phyloP scores from a whole-genome alignment of 2,797 vertebrate species.

The Perdix hodgsoniae region DNA sequence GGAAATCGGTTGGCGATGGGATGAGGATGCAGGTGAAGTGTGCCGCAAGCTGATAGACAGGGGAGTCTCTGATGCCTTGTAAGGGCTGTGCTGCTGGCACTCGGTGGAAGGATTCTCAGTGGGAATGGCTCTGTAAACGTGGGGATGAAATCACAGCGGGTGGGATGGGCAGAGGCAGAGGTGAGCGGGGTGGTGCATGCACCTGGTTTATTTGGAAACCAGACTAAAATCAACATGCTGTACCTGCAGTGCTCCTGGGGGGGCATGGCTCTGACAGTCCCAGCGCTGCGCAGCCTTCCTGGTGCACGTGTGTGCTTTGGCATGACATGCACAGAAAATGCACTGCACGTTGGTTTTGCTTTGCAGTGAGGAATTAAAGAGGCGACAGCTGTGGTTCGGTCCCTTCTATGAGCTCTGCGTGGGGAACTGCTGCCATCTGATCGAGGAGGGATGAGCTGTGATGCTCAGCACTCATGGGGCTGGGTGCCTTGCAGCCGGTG shows the following conservation, averaged over 20 bases:
- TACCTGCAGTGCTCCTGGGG: fast-evolving
- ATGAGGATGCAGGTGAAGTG: not conserved
- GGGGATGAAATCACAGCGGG: fast-evolving
- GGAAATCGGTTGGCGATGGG: fast-evolving
- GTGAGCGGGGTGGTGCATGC: not conserved
- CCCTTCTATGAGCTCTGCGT: not conserved
- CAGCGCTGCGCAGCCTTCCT: not conserved
- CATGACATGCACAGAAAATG: not conserved
- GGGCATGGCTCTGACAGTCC: not conserved
- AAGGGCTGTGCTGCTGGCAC: not conserved
- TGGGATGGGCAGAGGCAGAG: not conserved
- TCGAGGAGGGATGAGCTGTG: fast-evolving
- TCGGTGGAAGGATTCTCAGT: not conserved
- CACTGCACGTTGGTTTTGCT: not conserved
- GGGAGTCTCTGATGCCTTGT: not conserved
- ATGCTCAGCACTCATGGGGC: not conserved
- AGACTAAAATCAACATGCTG: fast-evolving
- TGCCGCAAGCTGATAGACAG: not conserved
- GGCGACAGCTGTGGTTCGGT: not conserved
- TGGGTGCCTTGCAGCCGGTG: fast-evolving
- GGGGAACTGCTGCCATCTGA: not conserved
- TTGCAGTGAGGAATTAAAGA: not conserved
- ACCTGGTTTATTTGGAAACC: not conserved
- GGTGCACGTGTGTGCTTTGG: not conserved
- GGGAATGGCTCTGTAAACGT: not conserved